Conservation (phyloP, 2,888 invertebrate genomes). For the Netelia virgata region DNA sequence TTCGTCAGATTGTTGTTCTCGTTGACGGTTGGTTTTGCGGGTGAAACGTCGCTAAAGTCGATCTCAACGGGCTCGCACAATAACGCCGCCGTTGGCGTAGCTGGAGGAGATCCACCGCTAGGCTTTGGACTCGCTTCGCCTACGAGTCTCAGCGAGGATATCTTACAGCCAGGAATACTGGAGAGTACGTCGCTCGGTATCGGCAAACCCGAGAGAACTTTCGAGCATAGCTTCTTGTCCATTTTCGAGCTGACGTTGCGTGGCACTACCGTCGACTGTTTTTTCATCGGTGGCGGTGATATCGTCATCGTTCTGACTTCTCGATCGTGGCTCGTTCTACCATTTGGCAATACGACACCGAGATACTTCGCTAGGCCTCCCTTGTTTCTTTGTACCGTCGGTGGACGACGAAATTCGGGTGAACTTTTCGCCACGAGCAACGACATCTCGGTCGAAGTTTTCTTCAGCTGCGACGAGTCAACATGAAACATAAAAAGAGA, state of each 20-base stretch:
- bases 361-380: conserved; percentile 82
- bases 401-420: conserved; percentile 82
- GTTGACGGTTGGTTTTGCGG: conserved; percentile 77
- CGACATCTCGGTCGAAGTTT: conserved; percentile 78
- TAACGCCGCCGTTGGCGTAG: conserved; percentile 67
- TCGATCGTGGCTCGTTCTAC: conserved; percentile 74
- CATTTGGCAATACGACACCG: conserved; percentile 74
- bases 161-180: conserved; percentile 79
- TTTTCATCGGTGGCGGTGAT: conserved; percentile 83
- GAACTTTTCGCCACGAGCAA: conserved; percentile 81
- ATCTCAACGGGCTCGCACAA: conserved; percentile 64
- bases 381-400: conserved; percentile 81
- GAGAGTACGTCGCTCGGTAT: conserved; percentile 79
- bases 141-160: conserved; percentile 79
- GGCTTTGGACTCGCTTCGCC: conserved; percentile 79
- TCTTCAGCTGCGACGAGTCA: conserved; percentile 70
- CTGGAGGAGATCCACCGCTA: conserved; percentile 69
- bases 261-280: conserved; percentile 85
- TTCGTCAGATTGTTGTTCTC: conserved; percentile 82
- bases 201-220: conserved; percentile 86
- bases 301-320: conserved; percentile 77
- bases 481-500: not conserved
- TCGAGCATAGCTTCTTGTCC: conserved; percentile 86
- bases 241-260: conserved; percentile 86
- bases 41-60: conserved; percentile 64